phyloP scores from a whole-genome alignment of 2,113 vertebrate genomes.

The Ammospiza nelsoni region DNA sequence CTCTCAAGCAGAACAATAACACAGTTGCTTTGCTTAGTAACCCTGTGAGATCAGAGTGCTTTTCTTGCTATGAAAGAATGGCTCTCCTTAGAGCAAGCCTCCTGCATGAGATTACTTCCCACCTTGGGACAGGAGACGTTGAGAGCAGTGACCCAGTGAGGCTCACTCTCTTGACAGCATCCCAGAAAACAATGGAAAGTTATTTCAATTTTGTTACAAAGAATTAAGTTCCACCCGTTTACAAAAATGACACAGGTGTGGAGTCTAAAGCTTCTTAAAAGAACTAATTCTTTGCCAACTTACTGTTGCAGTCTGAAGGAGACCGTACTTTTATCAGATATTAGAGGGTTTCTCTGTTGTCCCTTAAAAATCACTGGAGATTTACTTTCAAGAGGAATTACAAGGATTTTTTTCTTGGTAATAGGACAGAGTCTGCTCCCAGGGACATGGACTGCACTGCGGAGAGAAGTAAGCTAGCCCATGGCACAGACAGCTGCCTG shows the following conservation, averaged over 20 bases:
- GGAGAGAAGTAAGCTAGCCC: neutral
- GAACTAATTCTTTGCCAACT: neutral
- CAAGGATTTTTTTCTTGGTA: neutral
- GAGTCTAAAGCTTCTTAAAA: neutral
- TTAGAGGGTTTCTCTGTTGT: neutral
- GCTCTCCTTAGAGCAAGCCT: neutral
- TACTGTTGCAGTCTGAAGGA: neutral
- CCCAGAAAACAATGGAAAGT: neutral
- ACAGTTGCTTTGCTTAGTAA: neutral
- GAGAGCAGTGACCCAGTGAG: neutral
- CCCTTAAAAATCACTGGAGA: neutral
- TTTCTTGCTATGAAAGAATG: neutral
- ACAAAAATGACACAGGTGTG: neutral
- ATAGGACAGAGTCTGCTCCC: neutral
- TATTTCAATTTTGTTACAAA: neutral
- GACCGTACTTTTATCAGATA: neutral
- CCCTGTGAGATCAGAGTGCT: neutral
- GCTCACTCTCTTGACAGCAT: neutral
- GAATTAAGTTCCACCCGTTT: neutral
- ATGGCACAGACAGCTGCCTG: neutral
- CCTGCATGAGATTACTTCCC: neutral
- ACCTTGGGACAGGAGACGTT: neutral
- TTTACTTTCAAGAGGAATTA: neutral
- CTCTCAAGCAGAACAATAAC: neutral
- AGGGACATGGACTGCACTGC: neutral